Conservation (phyloP, 1,140 invertebrate species). For the Coboldia fuscipes region DNA sequence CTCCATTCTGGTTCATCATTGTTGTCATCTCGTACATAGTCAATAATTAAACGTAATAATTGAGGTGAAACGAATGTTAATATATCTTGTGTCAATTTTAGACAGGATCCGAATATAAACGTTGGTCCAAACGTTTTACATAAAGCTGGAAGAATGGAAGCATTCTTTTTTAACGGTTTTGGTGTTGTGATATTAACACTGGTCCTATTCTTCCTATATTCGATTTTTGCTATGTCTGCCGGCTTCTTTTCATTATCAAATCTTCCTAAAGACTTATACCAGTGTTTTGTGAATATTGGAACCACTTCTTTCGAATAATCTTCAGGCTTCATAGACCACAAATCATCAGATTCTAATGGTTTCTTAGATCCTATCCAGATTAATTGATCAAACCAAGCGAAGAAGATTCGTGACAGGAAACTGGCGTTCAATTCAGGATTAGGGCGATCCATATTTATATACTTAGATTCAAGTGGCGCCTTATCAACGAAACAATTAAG, state of each 20-base stretch:
- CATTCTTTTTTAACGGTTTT: constrained; percentile 34
- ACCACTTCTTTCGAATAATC: constrained; percentile 63
- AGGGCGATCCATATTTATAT: constrained; percentile 34
- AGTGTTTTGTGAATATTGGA: constrained; percentile 68
- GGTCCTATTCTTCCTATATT: constrained; percentile 43
- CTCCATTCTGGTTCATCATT: constrained; percentile 52
- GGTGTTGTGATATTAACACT: constrained; percentile 46
- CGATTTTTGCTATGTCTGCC: no score
- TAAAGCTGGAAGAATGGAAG: constrained; percentile 55
- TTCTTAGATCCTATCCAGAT: constrained; percentile 65
- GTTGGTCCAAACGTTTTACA: constrained; percentile 62
- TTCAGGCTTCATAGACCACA: constrained; percentile 77
- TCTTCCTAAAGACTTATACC: no score
- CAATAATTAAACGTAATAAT: constrained; percentile 31
- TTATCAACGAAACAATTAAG: constrained; percentile 67
- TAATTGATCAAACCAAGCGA: constrained; percentile 78
- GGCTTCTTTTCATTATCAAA: no score
- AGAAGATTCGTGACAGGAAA: constrained; percentile 74
- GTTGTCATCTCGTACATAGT: no score
- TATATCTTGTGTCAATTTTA: constrained; percentile 67
- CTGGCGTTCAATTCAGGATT: constrained; percentile 73
- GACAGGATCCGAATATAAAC: constrained; percentile 55
- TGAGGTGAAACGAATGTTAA: constrained; percentile 77
- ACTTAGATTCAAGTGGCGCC: constrained; percentile 41
- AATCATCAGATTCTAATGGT: constrained; percentile 55